Base-by-base conservation (phyloP, 2,888 invertebrate genomes). In the Ypsolopha scabrella region DNA sequence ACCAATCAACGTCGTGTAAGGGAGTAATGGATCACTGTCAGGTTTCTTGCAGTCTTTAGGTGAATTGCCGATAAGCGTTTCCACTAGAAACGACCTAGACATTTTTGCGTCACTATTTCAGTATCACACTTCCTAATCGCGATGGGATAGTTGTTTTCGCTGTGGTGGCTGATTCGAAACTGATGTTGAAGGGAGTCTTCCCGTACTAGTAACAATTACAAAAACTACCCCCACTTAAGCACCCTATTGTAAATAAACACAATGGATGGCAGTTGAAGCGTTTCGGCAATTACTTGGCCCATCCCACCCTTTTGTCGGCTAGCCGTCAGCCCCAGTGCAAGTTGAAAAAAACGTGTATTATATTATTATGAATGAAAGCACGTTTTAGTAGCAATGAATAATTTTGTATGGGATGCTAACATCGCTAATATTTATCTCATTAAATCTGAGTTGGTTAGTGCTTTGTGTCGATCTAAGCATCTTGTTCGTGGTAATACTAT, bases 21-120 rank as follows among this genome's bases (percentile, higher is more conserved):
- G 67, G 55, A 79, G 63, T 54, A 78, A 58, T 58, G 79, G 57
- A 68, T 88, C 80, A 74, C 76, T 72, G 58, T 79, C 72, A 52
- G 68, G 61, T 63, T 75, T 75, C 60, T 78, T 76, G 48, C 74
- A 75, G 53, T 86, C 82, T 60, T 90, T 90, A 44, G 90, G 85
- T 7, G 47, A 70, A 53, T 89, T 89, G 80, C 90, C 91, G 58
- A 95, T 92, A 52, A 95, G 76, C 50, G 94, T 92, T 67, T 94
- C 94, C 67, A 95, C 93, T 52, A 94, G 75, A 68, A 95, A 95
- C 58, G 94, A 94, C 60, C 93, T 90, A 55, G 94, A 94, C 93
- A 94, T 94, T 62, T 81, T 88, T 58, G 51, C 24, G 48, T 11
- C 47, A 36, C 13, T 13, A 13, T 37, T 10, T 36, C 47, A 36